Evolutionary conservation across 2,888 invertebrate genomes (phyloP), one percentile per base, ranked within the genome.

Genomic region (Pristionchus mayeri): DNA sequence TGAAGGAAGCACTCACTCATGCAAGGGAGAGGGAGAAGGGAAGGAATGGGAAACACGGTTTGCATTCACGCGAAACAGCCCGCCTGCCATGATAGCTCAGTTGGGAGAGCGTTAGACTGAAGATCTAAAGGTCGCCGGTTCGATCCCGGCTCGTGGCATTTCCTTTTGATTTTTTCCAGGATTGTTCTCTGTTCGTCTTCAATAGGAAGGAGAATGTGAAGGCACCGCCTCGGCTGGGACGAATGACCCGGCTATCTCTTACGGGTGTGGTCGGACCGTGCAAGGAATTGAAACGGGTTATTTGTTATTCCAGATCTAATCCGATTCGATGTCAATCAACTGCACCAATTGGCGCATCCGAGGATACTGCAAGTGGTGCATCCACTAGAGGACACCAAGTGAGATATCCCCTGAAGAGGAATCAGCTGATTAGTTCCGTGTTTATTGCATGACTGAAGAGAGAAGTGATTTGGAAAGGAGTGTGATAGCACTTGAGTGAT

Each of bases 71-170:
- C 1, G 2, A 0, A 9, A 3, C 11, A 18, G 6, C 67, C 16
- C 60, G 40, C 24, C 81, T 18, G 81, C 81, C 81, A 81, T 81
- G 88, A 90, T 91, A 91, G 91, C 91, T 91, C 91, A 91, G 91
- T 91, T 89, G 91, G 91, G 91, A 91, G 91, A 91, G 91, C 91
- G 91, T 91, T 91, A 91, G 91, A 91, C 91, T 91, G 91, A 91
- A 91, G 91, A 90, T 90, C 90, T 90, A 90, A 90, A 91, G 87
- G 91, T 91, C 90, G 86, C 90, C 89, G 90, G 90, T 91, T 90
- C 90, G 90, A 90, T 91, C 91, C 90, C 90, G 90, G 90, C 87
- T 91, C 90, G 90, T 85, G 90, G 90, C 90, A 85, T 50, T 37
- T 50, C 27, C 21, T 67, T 57, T 67, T 34, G 21, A 9, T n/a